Base-by-base conservation (phyloP, 2,888 invertebrate genomes). In the Nasonovia ribisnigri region DNA sequence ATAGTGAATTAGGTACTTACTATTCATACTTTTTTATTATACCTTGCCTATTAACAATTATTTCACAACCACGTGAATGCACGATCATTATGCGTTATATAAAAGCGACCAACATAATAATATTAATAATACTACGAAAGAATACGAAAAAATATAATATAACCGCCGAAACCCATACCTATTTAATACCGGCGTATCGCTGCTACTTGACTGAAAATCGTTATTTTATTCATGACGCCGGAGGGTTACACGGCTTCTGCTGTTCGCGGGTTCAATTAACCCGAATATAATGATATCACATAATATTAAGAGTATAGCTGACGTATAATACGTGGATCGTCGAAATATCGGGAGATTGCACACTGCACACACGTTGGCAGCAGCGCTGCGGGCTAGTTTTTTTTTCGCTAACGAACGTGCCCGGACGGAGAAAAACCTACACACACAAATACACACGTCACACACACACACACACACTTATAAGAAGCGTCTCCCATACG, bases 171-270 rank as follows among this genome's bases (percentile, higher is more conserved):
- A 89, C 42, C 84, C 26, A n/a, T 67, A n/a, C 67, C n/a, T 54
- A n/a, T 77, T 48, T 36, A 90, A 77, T 42, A 48, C 67, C 24
- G 43, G 20, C 10, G 42, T 67, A 67, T 36, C 16, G 67, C 91
- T 16, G 57, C 86, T 91, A 60, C 86, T 46, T 86, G 92, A 42
- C 87, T 67, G 46, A 67, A 92, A 92, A 92, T 92, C 92, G 92
- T 92, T 92, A 92, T 92, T 92, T 92, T 88, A 92, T 88, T 92
- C 92, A 88, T 88, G 87, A 36, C 60, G 89, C 89, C 84, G 46
- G 84, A 84, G 90, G 89, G 93, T 93, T 86, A 93, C 93, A 90
- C 48, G 57, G 89, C 93, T 93, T 93, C 93, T 86, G 90, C 57
- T 93, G 84, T 88, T 93, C 90, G 29, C 90, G 89, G 57, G 92